Evolutionary conservation across 64 coral and sea anemone genomes (phyloP), one percentile per base, ranked within the genome.

Genomic region (Pachyseris speciosa): DNA sequence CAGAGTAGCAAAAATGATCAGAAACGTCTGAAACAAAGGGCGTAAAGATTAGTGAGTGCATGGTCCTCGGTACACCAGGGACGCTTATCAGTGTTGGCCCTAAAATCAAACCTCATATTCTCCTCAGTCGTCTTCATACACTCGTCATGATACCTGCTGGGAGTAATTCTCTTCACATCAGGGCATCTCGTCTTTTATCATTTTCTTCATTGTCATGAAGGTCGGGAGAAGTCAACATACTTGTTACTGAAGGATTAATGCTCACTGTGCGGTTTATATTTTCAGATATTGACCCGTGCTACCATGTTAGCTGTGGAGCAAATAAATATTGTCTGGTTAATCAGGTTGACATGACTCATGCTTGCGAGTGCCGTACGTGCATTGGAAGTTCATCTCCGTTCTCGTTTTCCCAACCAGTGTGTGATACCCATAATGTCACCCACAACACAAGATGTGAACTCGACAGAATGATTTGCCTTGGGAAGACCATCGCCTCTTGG

Each of bases 261-360:
- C 16, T 19, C 12, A 26, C 10, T 1, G 13, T 68, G 28, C n/a
- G n/a, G n/a, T n/a, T 34, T 17, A 33, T 39, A 16, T 40, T 70
- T 70, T 15, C 67, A 70, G 67, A 40, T 37, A 70, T 70, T 70
- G 67, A 70, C 32, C 67, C 67, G 11, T 70, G 67, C 36, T 34
- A 39, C 4, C 4, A 39, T 1, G 31, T 36, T 37, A 12, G 16
- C 4, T 70, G 67, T 70, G 32, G 31, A 37, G 13, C 67, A 3
- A 6, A 39, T 19, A 70, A 39, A 39, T 24, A 70, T 17, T 70
- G 67, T 19, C 0, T 1, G 0, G 67, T 70, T 0, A 70, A 70
- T 40, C 13, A 70, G 11, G 17, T 0, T 1, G 33, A 40, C 20
- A 39, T 37, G 67, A 22, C 67, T 0, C 33, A 70, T 39, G 17